Base-by-base conservation (phyloP, 2,888 invertebrate species). In the Galeopsomyia nigrocyanea region DNA sequence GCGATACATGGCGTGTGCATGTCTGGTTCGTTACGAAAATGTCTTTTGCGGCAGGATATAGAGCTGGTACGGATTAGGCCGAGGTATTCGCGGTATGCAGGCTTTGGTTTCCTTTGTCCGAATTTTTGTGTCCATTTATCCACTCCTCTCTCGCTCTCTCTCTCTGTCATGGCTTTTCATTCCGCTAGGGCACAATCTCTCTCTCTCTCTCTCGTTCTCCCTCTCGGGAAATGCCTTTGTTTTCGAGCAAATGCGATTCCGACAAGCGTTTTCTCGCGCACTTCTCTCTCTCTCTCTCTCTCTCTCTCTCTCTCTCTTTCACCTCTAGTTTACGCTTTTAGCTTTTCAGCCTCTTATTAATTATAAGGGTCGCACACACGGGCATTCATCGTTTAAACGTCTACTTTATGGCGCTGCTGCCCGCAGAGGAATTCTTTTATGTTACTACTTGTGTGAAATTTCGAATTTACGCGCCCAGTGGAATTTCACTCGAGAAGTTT, bases 101-200 rank as follows among this genome's bases (percentile, higher is more conserved):
- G 68, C 75, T 78, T 75, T 77, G 77, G 77, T 78, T 78, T 79
- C 79, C 80, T 81, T 80, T 81, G 80, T 81, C 79, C 77, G 74
- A 83, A 83, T 81, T 82, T 83, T 82, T 80, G 74, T 78, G 78
- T 79, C 79, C 80, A 82, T 82, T 82, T 81, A 80, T 82, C 80
- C 77, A 75, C 77, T 74, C 79, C 76, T 78, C 75, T 76, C 77
- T 76, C 70, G 60, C 56, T 53, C 47, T 47, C 21, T 19, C 46
- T 49, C 64, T 19, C 39, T 21, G n/a, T 22, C 22, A 26, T 26
- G 26, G 26, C 26, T 26, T 26, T 26, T 26, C 26, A 26, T 26
- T 26, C 26, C 26, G 5, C 26, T 5, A 26, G 26, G 26, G 26
- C 26, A 5, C 26, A 31, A 47, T 47, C 60, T 46, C 19, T 16